Conservation (phyloP, 2,888 invertebrate species). For the Steromphala cineraria region DNA sequence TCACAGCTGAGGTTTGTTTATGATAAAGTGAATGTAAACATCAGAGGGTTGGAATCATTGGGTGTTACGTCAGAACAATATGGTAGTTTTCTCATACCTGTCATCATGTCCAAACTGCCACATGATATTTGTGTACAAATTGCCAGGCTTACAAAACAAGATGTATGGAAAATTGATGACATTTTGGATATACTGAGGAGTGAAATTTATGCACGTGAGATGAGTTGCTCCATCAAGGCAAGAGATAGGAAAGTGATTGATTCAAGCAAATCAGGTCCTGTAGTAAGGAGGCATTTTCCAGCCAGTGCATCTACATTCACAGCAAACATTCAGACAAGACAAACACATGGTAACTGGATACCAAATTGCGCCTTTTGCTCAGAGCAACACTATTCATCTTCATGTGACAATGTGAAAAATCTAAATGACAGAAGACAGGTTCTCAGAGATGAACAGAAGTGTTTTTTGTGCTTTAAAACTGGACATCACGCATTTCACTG, state of each 20-base stretch:
- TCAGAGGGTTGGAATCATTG: not conserved
- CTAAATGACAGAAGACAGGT: not conserved
- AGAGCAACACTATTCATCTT: not conserved
- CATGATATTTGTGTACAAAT: not conserved
- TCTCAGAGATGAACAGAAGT: not conserved
- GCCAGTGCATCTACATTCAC: not conserved
- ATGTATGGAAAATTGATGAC: not conserved
- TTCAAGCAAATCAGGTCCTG: not conserved
- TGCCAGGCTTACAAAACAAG: too few species aligned
- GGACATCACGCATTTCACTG: not conserved
- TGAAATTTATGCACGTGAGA: not conserved
- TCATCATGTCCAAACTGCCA: constrained; percentile 8
- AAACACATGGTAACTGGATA: not conserved
- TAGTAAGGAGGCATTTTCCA: not conserved
- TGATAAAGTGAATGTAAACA: not conserved
- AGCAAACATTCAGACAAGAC: not conserved
- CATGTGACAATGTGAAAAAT: constrained; percentile 3
- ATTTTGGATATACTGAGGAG: not conserved
- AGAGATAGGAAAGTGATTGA: too few species aligned
- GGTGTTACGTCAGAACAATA: not conserved
- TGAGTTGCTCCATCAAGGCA: not conserved
- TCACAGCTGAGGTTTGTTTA: not conserved
- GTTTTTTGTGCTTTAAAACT: not conserved
- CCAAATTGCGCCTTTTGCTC: not conserved
- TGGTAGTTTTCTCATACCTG: constrained; percentile 14